Evolutionary conservation across 2,888 invertebrate species (phyloP), one percentile per base, ranked within the genome.

Genomic region (Euclidia mi): DNA sequence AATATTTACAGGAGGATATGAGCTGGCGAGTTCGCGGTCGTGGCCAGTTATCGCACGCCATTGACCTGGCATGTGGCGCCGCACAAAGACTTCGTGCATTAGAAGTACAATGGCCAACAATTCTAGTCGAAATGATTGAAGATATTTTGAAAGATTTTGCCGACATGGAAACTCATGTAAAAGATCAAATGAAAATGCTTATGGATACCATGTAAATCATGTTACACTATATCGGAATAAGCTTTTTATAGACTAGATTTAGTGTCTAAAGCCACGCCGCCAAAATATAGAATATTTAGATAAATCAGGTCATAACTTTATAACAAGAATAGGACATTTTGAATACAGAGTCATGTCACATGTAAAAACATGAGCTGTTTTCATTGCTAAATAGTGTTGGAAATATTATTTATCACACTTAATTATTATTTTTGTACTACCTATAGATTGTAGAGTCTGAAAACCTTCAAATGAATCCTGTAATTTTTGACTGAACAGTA

Each of bases 81-180:
- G 96, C 98, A 38, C 96, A 96, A 77, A 97, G 98, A 79, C 89
- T 98, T 53, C 96, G 96, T 65, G 92, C 96, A 56, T 92, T 98
- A 55, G 97, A 98, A 77, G 93, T 95, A 37, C 95, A 97, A 76
- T 98, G 98, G 98, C 96, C 97, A 11, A 95, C 94, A 47, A 96
- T 98, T 78, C 94, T 98, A 69, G 94, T 96, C 40, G 97, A 97
- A 81, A 96, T 98, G 87, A 96, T 98, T 64, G 96, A 96, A 76
- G 96, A 97, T 70, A 97, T 97, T 10, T 90, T 98, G 56, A 94
- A 95, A 56, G 98, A 98, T 87, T 98, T 97, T 82, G 95, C 97
- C n/a, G 96, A 98, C 72, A 95, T 98, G 94, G 97, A 98, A 81
- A 91, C 95, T 52, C 98, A 98, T 84, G 96, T 98, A 89, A 97